Percentiles rank a stretch among this genome's conserved stretches.
Evolutionary conservation across 2,888 invertebrate genomes (phyloP).

Genomic region (Eledona agricola): DNA sequence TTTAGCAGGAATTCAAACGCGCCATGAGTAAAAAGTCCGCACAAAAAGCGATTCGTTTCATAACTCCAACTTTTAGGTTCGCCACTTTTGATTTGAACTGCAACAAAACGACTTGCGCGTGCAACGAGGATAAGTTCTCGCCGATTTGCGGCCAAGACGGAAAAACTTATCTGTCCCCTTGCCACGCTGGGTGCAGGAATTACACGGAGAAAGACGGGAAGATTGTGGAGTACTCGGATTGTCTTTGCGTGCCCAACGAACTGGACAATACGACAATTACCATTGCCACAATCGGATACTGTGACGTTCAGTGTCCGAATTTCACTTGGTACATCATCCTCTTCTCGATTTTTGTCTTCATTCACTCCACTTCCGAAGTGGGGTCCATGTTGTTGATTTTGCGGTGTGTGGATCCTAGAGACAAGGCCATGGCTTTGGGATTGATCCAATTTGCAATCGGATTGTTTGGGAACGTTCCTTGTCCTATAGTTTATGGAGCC

Average conservation of each 20-base stretch:
- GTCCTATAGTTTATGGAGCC: constrained; percentile 93
- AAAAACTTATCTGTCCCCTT: constrained; percentile 86
- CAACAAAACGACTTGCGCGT: constrained; percentile 72
- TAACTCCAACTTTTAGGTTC: constrained; percentile 41
- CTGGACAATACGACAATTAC: constrained; percentile 36
- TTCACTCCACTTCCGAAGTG: constrained; percentile 92
- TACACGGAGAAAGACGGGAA: constrained; percentile 69
- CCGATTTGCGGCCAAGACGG: constrained; percentile 87
- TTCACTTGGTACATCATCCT: constrained; percentile 83
- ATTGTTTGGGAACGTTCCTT: constrained; percentile 92
- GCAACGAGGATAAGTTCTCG: constrained; percentile 79
- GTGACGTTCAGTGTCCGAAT: constrained; percentile 80
- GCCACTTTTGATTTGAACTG: constrained; percentile 66
- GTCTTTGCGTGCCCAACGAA: constrained; percentile 62
- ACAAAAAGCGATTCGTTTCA: constrained; percentile 3
- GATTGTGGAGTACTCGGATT: constrained; percentile 65
- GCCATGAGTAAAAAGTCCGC: constrained; percentile 25
- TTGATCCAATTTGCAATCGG: constrained; percentile 94
- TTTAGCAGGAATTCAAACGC: constrained; percentile 71
- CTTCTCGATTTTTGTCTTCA: constrained; percentile 88
- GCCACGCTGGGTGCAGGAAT: constrained; percentile 85
- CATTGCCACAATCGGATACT: constrained; percentile 78
- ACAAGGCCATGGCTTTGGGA: constrained; percentile 94
- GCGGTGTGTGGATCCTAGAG: constrained; percentile 89
- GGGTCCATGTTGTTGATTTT: constrained; percentile 90